Percentiles rank a stretch among this genome's conserved stretches.
phyloP scores from a whole-genome alignment of 2,888 invertebrate genomes.

The Sphaerophoria rueppellii region DNA sequence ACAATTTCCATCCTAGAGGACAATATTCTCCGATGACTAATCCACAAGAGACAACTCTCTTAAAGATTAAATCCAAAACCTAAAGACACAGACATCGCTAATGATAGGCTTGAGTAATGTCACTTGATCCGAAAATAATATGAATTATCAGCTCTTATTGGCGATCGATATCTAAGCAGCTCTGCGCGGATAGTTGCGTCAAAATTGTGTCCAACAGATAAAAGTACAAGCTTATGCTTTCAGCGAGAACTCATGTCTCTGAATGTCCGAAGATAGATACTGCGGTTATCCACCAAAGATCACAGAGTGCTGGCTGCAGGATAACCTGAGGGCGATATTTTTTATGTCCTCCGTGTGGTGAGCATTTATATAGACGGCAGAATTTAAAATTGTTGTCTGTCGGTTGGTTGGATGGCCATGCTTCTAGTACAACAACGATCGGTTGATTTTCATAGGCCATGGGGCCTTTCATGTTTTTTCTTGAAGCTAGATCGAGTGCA shows the following conservation, averaged over 20 bases:
- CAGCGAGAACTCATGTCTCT: constrained; percentile 28
- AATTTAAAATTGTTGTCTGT: constrained; percentile 37
- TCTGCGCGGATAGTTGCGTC: neutral
- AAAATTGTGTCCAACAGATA: constrained; percentile 36
- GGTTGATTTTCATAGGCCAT: constrained; percentile 36
- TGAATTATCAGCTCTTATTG: constrained; percentile 45
- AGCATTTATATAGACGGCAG: constrained; percentile 39
- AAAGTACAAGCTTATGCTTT: constrained; percentile 31
- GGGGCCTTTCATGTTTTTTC: constrained; percentile 49
- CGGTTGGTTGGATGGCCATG: constrained; percentile 4
- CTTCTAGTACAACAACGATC: neutral
- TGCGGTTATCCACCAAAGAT: constrained; percentile 12
- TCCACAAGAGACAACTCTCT: constrained; percentile 4
- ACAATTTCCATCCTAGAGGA: constrained; percentile 6
- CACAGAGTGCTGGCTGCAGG: constrained; percentile 10
- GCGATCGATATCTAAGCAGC: constrained; percentile 13
- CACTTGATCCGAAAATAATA: constrained; percentile 34
- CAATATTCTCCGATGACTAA: constrained; percentile 47
- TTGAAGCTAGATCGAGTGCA: constrained; percentile 25
- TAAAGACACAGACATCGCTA: constrained; percentile 29
- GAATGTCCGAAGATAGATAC: constrained; percentile 9
- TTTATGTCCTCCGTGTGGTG: constrained; percentile 57
- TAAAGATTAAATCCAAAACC: constrained; percentile 20
- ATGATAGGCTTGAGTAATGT: constrained; percentile 36
- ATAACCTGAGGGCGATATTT: constrained; percentile 57